Percentiles rank a stretch among this genome's conserved stretches.
Evolutionary conservation across 1,140 invertebrate species (phyloP).

Genomic region (Nephila pilipes): DNA sequence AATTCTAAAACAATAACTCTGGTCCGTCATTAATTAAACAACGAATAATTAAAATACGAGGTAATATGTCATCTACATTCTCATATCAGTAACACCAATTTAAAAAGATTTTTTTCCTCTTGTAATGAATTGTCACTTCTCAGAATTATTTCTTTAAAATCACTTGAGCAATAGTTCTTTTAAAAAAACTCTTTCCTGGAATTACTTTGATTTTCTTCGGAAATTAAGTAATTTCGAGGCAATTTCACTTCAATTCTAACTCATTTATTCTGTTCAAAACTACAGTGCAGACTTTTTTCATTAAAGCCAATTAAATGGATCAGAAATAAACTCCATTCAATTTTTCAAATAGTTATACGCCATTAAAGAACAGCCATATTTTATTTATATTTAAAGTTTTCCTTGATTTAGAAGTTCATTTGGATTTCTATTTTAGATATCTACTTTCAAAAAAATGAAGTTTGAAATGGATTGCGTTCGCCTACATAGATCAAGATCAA

Average conservation of each 20-base stretch:
- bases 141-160: too few relatives aligned
- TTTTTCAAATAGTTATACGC: neutral
- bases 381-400: neutral
- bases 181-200: too few relatives aligned
- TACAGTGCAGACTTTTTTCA: neutral
- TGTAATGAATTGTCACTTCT: too few relatives aligned
- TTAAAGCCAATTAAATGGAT: neutral
- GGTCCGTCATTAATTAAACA: too few relatives aligned
- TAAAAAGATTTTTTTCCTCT: too few relatives aligned
- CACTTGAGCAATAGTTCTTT: too few relatives aligned
- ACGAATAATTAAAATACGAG: too few relatives aligned
- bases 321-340: neutral
- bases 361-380: neutral
- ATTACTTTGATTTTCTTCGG: too few relatives aligned
- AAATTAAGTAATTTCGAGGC: too few relatives aligned
- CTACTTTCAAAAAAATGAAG: neutral
- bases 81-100: too few relatives aligned
- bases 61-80: too few relatives aligned
- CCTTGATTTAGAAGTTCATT: neutral
- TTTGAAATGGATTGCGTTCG: constrained; percentile 26
- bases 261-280: neutral
- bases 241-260: neutral
- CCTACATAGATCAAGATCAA: constrained; percentile 47
- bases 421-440: neutral
- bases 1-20: too few relatives aligned